These are phyloP conservation scores for Macroglossus sobrinus DNA, from an alignment of 2,113 vertebrate genomes.

Conservation along the genomic window DNA sequence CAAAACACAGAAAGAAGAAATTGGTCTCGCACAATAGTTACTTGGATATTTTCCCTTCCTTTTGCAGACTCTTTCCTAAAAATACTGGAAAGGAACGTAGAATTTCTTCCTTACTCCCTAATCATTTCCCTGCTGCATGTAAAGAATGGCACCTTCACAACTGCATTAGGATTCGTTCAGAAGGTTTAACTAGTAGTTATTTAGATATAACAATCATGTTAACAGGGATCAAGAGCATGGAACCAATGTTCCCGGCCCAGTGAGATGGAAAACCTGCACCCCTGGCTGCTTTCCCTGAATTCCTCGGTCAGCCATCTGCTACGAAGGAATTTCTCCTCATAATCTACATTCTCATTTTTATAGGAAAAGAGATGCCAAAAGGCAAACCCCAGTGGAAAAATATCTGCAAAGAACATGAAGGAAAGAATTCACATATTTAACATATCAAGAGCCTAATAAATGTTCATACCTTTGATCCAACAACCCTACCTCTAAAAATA, in stretches of 20 bases:
- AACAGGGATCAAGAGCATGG: background rate
- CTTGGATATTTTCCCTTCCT: background rate
- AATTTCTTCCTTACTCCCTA: background rate
- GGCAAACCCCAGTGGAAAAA: constrained; percentile 1
- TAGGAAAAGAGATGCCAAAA: constrained; percentile 18
- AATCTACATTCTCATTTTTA: background rate
- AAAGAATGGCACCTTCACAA: background rate
- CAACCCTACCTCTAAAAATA: background rate
- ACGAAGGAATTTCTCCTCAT: background rate
- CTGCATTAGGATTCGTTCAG: background rate
- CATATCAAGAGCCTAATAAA: background rate
- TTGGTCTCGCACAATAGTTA: background rate
- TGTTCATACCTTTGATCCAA: background rate
- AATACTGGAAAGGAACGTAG: background rate
- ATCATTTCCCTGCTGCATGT: background rate
- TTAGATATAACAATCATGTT: background rate
- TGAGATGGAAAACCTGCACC: background rate
- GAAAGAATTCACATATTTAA: constrained; percentile 17
- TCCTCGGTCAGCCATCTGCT: background rate
- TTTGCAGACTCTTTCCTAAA: background rate
- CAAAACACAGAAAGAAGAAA: background rate
- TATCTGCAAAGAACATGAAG: background rate
- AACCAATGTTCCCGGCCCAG: background rate
- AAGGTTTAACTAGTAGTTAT: background rate
- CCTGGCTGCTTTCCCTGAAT: background rate